Evolutionary conservation across 2,888 invertebrate genomes (phyloP).

Genomic region (Flexamia atlantica): DNA sequence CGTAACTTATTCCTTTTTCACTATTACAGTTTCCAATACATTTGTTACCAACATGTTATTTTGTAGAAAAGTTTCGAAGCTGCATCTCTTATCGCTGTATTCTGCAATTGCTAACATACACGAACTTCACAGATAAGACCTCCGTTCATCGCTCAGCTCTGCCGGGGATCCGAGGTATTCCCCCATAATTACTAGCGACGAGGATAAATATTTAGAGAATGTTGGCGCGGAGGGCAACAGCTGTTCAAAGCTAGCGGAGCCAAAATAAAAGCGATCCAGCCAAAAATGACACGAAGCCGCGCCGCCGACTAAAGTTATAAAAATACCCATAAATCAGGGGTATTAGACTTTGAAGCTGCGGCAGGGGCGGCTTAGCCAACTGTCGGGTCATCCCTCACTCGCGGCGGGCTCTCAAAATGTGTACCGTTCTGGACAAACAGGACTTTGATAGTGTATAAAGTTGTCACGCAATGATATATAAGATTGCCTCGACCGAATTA

Average conservation of each 20-base stretch:
- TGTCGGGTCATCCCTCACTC: conserved; percentile 3
- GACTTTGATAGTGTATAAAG: neutral
- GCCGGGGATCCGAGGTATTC: no score
- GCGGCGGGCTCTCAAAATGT: no score
- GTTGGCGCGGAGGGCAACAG: neutral
- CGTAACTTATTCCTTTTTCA: no score
- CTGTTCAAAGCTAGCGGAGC: conserved; percentile 13
- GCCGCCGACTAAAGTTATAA: conserved; percentile 55
- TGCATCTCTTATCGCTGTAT: no score
- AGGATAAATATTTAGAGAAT: conserved; percentile 10
- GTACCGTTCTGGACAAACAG: neutral
- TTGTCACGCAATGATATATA: neutral
- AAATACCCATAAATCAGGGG: conserved; percentile 61
- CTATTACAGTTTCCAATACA: no score
- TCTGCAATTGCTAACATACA: no score
- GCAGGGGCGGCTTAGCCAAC: conserved; percentile 7
- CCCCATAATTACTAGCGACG: neutral
- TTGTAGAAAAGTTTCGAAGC: no score
- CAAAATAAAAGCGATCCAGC: conserved; percentile 23
- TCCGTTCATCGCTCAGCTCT: no score
- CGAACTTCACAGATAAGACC: no score
- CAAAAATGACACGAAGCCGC: conserved; percentile 11
- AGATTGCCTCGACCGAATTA: no score
- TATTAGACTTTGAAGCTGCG: conserved; percentile 37
- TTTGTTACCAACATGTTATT: no score